Evolutionary conservation across 2,888 invertebrate genomes (phyloP), one percentile per base, ranked within the genome.

Genomic region (Nipponacmea schrenckii): DNA sequence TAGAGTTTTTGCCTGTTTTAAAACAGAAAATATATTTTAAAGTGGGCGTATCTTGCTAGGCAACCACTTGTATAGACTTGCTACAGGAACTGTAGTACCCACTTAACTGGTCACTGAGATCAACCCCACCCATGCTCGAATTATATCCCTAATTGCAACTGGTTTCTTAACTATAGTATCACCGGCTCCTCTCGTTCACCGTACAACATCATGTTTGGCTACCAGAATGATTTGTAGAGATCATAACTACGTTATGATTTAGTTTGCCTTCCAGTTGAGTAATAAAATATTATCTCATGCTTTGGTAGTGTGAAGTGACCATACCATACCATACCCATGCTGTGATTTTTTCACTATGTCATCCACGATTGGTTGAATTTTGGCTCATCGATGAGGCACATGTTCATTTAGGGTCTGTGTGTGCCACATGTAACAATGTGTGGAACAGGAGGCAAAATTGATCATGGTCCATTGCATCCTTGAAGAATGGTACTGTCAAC

Each of bases 371-470:
- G 48, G 48, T 48, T 48, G 3, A 15, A 48, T 48, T 48, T 48
- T 48, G 48, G 48, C 48, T 0, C 48, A 14, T 48, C 48, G 14
- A 14, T 48, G 48, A 48, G 48, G 48, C 48, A 48, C 48, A 48
- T 14, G 48, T 48, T 48, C 48, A 48, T 4, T n/a, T 48, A 48
- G 2, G 48, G 17, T 48, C 48, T 48, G 48, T 3, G 48, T 48
- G 48, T 48, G 48, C 48, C 48, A 48, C 48, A 48, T 48, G 48
- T 48, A 48, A 48, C 48, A 48, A 15, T 48, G 48, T 48, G 48
- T 48, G 48, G 48, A 48, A 48, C 14, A 48, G 14, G 17, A 48
- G 48, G 48, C 48, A 3, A 48, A 48, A 48, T 48, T 17, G 48
- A 48, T 48, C 48, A 48, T 5, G 48, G 48, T 48, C 48, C 48